A percentile compares a stretch with the other conserved stretches of the same genome.
phyloP scores from a whole-genome alignment of 2,113 vertebrate species.

The Campylorhamphus procurvoides region DNA sequence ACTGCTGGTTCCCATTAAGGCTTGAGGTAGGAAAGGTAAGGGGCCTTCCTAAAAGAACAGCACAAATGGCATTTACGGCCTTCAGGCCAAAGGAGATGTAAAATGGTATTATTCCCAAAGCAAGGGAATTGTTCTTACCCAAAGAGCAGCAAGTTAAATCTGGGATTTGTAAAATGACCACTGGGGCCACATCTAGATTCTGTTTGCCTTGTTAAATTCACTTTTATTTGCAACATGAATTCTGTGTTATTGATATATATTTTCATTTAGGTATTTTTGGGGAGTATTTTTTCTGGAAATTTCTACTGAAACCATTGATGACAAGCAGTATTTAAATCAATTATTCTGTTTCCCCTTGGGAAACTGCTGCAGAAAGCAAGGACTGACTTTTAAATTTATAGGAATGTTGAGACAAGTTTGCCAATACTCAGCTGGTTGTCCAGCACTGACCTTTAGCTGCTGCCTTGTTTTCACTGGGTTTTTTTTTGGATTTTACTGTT shows the following conservation, averaged over 20 bases:
- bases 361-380: slow-evolving; percentile 3
- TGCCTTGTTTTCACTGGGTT: background rate
- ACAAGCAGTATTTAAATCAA: background rate
- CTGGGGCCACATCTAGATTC: background rate
- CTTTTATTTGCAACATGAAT: background rate
- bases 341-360: background rate
- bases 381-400: slow-evolving; percentile 11
- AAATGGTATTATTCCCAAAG: background rate
- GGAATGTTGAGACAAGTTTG: background rate
- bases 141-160: background rate
- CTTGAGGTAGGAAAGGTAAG: background rate
- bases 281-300: background rate
- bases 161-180: background rate
- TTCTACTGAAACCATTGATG: background rate
- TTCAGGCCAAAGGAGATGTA: background rate
- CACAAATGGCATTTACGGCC: background rate
- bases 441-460: slow-evolving; percentile 13
- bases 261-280: background rate
- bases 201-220: background rate
- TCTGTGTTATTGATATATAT: background rate
- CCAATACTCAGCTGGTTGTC: background rate
- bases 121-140: background rate
- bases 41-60: background rate
- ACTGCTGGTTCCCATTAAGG: background rate
- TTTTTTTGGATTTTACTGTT: background rate